Percentiles rank a stretch among this genome's conserved stretches.
Evolutionary conservation across 2,888 invertebrate species (phyloP).

Genomic region (Acanthosoma haemorrhoidale): DNA sequence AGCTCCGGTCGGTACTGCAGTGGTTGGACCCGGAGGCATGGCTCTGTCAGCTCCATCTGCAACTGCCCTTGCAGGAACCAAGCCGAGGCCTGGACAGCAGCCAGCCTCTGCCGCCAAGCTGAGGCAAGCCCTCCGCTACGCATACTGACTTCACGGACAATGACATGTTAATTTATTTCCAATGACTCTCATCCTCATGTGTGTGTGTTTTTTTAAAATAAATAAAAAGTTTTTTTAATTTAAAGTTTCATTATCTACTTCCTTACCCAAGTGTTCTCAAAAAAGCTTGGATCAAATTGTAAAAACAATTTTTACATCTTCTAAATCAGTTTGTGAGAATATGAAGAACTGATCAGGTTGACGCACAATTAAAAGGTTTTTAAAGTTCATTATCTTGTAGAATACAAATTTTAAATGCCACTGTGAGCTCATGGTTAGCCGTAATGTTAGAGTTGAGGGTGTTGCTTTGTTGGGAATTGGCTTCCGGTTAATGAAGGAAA

Average conservation of each 20-base stretch:
- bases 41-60: conserved; percentile 50
- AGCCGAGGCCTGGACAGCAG: conserved; percentile 35
- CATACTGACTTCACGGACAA: conserved; percentile 5
- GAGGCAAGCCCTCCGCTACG: conserved; percentile 14
- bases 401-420: no score
- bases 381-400: no score
- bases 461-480: no score
- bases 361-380: no score
- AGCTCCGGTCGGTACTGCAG: conserved; percentile 50
- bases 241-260: not conserved
- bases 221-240: not conserved
- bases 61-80: conserved; percentile 51
- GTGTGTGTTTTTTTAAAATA: not conserved
- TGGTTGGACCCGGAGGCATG: conserved; percentile 50
- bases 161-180: conserved; percentile 4
- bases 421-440: no score
- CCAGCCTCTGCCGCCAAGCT: not conserved
- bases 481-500: no score
- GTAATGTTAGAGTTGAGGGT: no score
- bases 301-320: not conserved
- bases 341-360: no score
- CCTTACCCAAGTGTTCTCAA: no score
- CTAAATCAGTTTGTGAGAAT: not conserved
- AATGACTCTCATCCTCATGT: conserved; percentile 7
- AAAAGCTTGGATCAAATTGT: no score